These are phyloP conservation scores for Conger conger DNA, from an alignment of 2,113 vertebrate genomes.

Conservation along the genomic window DNA sequence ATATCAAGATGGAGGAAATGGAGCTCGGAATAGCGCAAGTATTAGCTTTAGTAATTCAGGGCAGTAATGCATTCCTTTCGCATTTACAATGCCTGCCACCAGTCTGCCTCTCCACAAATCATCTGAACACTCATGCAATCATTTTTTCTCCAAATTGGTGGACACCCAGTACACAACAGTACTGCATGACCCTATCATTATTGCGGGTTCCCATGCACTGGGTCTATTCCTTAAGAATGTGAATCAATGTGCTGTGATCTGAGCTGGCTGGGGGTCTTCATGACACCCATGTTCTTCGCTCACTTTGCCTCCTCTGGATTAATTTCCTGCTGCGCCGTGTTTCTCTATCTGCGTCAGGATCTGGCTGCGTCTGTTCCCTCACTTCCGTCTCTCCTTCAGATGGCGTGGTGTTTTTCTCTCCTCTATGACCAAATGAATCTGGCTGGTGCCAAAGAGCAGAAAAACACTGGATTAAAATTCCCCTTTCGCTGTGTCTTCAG, in stretches of 20 bases:
- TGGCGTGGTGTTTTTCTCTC: conserved; percentile 55
- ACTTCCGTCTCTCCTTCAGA: conserved; percentile 18
- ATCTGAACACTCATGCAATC: neutral
- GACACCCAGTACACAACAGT: neutral
- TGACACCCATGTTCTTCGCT: conserved; percentile 41
- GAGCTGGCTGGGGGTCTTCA: conserved; percentile 49
- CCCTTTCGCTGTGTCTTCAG: conserved; percentile 68
- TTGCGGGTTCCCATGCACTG: conserved; percentile 19
- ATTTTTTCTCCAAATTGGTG: neutral
- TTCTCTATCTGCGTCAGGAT: conserved; percentile 50
- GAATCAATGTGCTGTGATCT: conserved; percentile 46
- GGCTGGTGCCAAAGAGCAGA: conserved; percentile 65
- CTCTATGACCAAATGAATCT: conserved; percentile 76
- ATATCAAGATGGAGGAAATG: conserved; percentile 48
- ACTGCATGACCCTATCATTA: neutral
- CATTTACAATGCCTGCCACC: neutral
- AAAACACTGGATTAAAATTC: conserved; percentile 75
- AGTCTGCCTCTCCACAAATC: neutral
- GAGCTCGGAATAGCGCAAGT: conserved; percentile 55
- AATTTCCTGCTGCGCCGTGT: conserved; percentile 61
- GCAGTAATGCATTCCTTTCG: conserved; percentile 35
- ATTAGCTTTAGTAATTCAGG: conserved; percentile 42
- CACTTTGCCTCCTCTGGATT: conserved; percentile 59
- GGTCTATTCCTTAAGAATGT: conserved; percentile 41
- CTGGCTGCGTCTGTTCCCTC: conserved; percentile 38